Base-by-base conservation (phyloP, 2,113 vertebrate species). In the Percopsis transmontana region DNA sequence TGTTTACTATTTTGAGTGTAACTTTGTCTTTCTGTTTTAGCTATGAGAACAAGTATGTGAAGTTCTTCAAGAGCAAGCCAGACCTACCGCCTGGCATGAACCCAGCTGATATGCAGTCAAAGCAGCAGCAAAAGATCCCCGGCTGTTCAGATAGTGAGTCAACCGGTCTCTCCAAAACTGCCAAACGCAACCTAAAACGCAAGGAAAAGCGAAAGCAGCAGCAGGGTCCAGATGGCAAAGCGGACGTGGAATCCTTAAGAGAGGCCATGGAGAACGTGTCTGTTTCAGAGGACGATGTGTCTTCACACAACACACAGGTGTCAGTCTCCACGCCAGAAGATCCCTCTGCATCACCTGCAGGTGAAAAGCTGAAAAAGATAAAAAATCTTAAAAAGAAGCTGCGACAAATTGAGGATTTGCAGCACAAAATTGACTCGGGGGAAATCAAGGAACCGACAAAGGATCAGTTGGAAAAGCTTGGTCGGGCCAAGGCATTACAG, bases 1-100 rank as follows among this genome's bases (percentile, higher is more conserved):
- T 27, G 51, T 12, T 52, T 10, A 63, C 52, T n/a, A 41, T 14
- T 42, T 15, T 52, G 14, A 19, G 18, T 58, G 38, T 61, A 24
- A 33, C 16, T 33, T 38, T 67, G 16, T 65, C 13, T 66, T 18
- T 78, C 42, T 69, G 18, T 33, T 70, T 42, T 85, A 98, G 96
- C 23, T 98, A 98, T 67, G 96, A 98, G 89, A 98, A 98, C 85
- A 98, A 98, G 67, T 98, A 93, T 57, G 96, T 98, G 18, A 98
- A 98, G 88, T 98, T 98, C 78, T 98, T 98, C 84, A 95, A 95
- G 85, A 94, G 94, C 85, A 98, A 98, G 89, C 95, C 96, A 0
- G 95, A 96, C 47, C 90, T 98, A 41, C 96, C 96, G 0, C 96
- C 96, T 0, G 96, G 96, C 18, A 83, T 98, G 85, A 95, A 65